phyloP scores from a whole-genome alignment of 2,888 invertebrate genomes.

The Agonopterix arenella region DNA sequence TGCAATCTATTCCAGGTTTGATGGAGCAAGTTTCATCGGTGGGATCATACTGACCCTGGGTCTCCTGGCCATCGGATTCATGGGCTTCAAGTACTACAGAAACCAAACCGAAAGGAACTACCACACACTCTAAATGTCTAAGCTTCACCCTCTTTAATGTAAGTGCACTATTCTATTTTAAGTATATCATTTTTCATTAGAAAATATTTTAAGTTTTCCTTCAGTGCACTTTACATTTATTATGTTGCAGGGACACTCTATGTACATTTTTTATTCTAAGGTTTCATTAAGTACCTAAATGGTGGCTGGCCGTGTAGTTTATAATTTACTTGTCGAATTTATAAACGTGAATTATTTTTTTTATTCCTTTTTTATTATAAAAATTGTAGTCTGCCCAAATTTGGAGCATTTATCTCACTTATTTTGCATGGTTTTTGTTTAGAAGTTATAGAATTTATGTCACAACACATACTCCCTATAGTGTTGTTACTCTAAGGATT shows the following conservation, averaged over 20 bases:
- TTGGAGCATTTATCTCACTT: constrained; percentile 26
- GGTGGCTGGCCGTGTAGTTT: constrained; percentile 16
- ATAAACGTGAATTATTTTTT: constrained; percentile 19
- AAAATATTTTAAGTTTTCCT: constrained; percentile 5
- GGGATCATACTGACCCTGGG: constrained; percentile 90
- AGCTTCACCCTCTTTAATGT: constrained; percentile 25
- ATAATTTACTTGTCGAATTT: constrained; percentile 18
- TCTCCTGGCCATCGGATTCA: constrained; percentile 86
- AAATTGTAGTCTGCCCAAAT: constrained; percentile 8
- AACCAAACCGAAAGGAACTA: constrained; percentile 91
- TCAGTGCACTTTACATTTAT: constrained; percentile 9
- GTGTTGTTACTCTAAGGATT: constrained; percentile 4
- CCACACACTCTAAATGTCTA: constrained; percentile 85
- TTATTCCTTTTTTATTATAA: constrained; percentile 6
- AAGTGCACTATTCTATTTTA: constrained; percentile 50
- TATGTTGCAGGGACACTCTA: constrained; percentile 13
- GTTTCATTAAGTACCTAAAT: constrained; percentile 3
- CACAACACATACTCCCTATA: constrained; percentile 1
- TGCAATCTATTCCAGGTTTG: constrained; percentile 71
- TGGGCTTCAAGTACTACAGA: constrained; percentile 92
- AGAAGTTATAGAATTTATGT: neutral
- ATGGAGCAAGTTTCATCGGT: constrained; percentile 87
- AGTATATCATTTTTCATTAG: neutral
- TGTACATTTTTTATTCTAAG: constrained; percentile 6
- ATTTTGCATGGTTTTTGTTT: constrained; percentile 3